A percentile compares a stretch with the other conserved stretches of the same genome.
phyloP scores from a whole-genome alignment of 2,797 vertebrate genomes.

The Halcyon leucocephala region DNA sequence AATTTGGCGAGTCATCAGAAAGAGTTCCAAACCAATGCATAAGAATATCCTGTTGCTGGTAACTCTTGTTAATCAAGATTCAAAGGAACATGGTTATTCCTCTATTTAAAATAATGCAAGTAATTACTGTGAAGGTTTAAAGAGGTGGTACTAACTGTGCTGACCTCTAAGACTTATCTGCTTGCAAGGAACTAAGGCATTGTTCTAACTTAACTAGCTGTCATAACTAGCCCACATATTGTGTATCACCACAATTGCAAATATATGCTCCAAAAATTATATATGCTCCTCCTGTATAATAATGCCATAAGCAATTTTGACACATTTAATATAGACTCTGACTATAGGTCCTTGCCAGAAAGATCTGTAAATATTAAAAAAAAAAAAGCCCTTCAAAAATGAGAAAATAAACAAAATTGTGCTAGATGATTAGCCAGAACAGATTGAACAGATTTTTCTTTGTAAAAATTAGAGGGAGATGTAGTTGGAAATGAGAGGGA shows the following conservation, averaged over 20 bases:
- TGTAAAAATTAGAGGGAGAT: background rate
- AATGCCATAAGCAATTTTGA: background rate
- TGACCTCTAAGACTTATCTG: background rate
- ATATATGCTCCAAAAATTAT: background rate
- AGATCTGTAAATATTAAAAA: background rate
- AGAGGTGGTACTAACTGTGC: background rate
- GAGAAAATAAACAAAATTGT: background rate
- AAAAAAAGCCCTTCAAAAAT: background rate
- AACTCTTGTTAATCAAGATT: background rate
- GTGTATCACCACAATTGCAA: background rate
- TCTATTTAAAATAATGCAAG: background rate
- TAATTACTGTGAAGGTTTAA: background rate
- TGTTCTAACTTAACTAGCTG: too few relatives aligned
- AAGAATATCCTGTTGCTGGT: background rate
- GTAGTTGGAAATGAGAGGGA: background rate
- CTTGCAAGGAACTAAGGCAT: background rate
- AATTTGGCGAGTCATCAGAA: background rate
- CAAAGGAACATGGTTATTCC: background rate
- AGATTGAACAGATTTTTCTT: background rate
- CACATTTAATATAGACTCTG: background rate
- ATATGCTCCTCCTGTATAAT: background rate
- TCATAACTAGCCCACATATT: background rate
- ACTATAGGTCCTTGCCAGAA: background rate
- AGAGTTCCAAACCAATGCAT: background rate
- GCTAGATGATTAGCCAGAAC: background rate